Conservation (phyloP, 2,888 invertebrate genomes). For the Cryptocephalus primarius region DNA sequence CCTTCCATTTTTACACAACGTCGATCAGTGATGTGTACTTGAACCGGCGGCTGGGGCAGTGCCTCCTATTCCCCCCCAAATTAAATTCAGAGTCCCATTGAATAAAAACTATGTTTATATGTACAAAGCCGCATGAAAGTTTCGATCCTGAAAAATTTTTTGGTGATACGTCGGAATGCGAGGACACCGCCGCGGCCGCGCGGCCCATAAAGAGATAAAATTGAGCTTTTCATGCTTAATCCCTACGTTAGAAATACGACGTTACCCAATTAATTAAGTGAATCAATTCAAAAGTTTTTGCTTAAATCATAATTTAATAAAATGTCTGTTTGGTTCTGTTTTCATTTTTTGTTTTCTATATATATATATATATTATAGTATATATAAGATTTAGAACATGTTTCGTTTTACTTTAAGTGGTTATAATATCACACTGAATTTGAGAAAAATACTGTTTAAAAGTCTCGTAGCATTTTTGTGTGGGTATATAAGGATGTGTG, state of each 20-base stretch:
- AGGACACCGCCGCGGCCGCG: no score
- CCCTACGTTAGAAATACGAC: slow-evolving; percentile 30
- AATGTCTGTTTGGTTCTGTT: slow-evolving; percentile 35
- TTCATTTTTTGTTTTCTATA: background rate
- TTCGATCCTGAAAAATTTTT: no score
- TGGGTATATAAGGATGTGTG: no score
- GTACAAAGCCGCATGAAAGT: no score
- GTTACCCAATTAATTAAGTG: slow-evolving; percentile 17
- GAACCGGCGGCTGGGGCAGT: no score
- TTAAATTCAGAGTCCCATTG: no score
- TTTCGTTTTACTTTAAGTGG: slow-evolving; percentile 30
- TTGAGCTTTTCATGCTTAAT: slow-evolving; percentile 27
- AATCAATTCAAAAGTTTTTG: background rate
- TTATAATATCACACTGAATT: slow-evolving; percentile 26
- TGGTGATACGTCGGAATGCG: no score
- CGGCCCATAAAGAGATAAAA: slow-evolving; percentile 6
- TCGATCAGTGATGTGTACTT: no score
- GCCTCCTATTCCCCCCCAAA: no score
- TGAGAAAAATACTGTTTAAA: slow-evolving; percentile 11
- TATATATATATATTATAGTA: slow-evolving; percentile 1
- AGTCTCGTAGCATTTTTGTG: no score
- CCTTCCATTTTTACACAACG: no score
- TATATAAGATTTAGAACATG: slow-evolving; percentile 38
- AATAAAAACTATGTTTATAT: no score
- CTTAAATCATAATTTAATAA: slow-evolving; percentile 12